Conservation (phyloP, 1,140 invertebrate species). For the Procambarus clarkii region DNA sequence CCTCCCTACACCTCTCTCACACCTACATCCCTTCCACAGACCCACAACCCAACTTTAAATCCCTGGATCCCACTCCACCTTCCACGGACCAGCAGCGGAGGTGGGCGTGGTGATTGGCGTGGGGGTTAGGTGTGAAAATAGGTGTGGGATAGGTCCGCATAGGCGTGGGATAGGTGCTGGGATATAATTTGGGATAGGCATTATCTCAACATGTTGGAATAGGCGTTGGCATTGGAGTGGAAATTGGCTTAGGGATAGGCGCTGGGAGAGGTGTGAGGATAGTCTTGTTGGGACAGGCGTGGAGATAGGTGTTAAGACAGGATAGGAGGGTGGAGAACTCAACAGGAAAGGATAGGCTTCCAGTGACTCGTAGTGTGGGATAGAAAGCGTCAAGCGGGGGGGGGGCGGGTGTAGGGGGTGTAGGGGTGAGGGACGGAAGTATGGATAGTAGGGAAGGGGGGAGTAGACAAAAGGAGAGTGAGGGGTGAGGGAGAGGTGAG, state of each 20-base stretch:
- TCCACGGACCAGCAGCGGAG: neutral
- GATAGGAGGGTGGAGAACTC: neutral
- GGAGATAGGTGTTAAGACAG: no score
- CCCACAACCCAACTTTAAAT: constrained; percentile 11
- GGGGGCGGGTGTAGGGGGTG: no score
- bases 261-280: no score
- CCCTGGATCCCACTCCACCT: neutral
- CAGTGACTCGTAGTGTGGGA: neutral
- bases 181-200: no score
- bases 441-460: neutral
- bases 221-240: no score
- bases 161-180: no score
- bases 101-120: neutral
- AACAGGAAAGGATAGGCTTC: neutral
- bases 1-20: neutral
- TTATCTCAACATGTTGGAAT: no score
- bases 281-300: no score
- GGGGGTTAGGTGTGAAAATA: neutral
- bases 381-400: neutral
- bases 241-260: no score
- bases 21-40: neutral
- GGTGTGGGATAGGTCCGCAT: neutral
- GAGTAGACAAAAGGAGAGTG: no score
- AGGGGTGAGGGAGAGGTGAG: neutral
- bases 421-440: neutral